These are phyloP conservation scores for Hyla sarda DNA, from an alignment of 2,113 vertebrate genomes.

Conservation along the genomic window DNA sequence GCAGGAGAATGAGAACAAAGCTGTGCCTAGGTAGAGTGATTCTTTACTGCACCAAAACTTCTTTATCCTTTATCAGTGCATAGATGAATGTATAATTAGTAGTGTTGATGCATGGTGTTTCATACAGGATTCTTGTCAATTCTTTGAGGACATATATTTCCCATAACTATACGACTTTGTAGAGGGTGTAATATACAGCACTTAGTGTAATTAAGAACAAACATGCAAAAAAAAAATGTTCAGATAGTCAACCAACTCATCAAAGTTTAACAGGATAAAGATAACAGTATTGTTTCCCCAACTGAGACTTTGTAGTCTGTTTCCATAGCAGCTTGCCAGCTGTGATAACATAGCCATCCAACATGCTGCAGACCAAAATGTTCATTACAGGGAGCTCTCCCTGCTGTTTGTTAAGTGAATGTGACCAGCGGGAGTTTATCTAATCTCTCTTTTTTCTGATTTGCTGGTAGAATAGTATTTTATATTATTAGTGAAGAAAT, in stretches of 20 bases:
- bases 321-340: constrained; percentile 51
- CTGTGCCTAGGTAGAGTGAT: too few species aligned
- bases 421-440: constrained; percentile 53
- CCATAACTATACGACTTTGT: neutral
- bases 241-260: constrained; percentile 51
- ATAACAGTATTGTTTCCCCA: constrained; percentile 55
- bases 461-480: constrained; percentile 43
- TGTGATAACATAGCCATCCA: constrained; percentile 55
- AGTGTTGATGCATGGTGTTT: neutral
- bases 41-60: too few species aligned
- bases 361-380: constrained; percentile 44
- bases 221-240: constrained; percentile 37
- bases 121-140: too few species aligned
- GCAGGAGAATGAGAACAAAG: too few species aligned
- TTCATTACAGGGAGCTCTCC: constrained; percentile 53
- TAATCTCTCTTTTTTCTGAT: constrained; percentile 49
- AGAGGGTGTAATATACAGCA: constrained; percentile 19
- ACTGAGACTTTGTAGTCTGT: constrained; percentile 56
- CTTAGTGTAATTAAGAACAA: constrained; percentile 37
- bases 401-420: constrained; percentile 60
- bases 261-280: constrained; percentile 59
- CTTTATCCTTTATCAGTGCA: too few species aligned
- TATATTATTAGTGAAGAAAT: constrained; percentile 56
- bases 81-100: neutral
- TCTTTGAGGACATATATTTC: neutral